Conservation (phyloP, 2,888 invertebrate genomes). For the Strigamia maritima region DNA sequence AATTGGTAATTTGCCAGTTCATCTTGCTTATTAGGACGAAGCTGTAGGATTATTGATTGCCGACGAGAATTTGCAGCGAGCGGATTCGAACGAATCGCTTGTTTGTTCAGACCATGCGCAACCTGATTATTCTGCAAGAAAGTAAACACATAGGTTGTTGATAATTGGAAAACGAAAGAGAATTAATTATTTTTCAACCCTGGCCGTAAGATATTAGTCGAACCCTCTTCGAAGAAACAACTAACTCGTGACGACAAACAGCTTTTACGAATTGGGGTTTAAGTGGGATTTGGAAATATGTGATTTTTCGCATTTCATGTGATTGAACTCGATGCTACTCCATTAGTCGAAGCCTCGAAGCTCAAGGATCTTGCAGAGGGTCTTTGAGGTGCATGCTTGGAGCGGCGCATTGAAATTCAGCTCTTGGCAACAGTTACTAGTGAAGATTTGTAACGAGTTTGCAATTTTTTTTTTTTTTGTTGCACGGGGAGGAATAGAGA, state of each 20-base stretch:
- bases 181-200: not conserved
- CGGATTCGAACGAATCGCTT: not conserved
- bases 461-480: not conserved
- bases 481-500: not conserved
- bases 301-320: too few relatives aligned
- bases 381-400: too few relatives aligned
- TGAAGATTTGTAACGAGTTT: slow-evolving; percentile 7
- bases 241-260: too few relatives aligned
- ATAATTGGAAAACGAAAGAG: not conserved
- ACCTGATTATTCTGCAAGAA: not conserved
- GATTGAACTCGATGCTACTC: too few relatives aligned
- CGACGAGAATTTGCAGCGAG: not conserved
- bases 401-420: not conserved
- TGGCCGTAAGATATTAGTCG: not conserved
- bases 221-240: too few relatives aligned
- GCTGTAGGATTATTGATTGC: not conserved
- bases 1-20: slow-evolving; percentile 23
- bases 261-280: too few relatives aligned
- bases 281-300: too few relatives aligned
- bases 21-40: slow-evolving; percentile 7
- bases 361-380: too few relatives aligned
- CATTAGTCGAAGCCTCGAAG: too few relatives aligned
- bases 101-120: not conserved
- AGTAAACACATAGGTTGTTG: not conserved
- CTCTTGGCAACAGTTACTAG: not conserved